Percentiles rank a stretch among this genome's conserved stretches.
These are phyloP conservation scores for Agonopterix subpropinquella DNA, from an alignment of 2,888 invertebrate genomes.

Conservation along the genomic window DNA sequence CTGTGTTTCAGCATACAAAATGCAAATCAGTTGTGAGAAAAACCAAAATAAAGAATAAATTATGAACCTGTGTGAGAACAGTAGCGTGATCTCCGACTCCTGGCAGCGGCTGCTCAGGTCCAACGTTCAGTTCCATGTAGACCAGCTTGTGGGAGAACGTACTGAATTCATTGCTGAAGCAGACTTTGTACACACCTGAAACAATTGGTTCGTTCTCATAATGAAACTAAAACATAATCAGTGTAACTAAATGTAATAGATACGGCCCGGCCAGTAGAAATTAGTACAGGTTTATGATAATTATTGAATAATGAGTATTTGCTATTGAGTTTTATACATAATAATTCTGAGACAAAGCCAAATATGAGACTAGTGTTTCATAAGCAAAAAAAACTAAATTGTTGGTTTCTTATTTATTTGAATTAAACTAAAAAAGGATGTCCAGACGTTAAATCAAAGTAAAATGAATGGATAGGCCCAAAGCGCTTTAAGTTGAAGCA, in stretches of 20 bases:
- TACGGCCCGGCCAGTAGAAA: too few relatives aligned
- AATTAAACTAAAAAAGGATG: too few relatives aligned
- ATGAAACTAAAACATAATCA: too few relatives aligned
- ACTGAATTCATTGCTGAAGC: conserved; percentile 99
- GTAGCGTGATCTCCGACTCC: conserved; percentile 92
- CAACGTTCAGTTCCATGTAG: conserved; percentile 98
- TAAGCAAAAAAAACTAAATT: too few relatives aligned
- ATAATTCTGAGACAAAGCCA: neutral
- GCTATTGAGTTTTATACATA: neutral
- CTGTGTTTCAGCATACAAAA: too few relatives aligned
- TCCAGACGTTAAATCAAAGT: too few relatives aligned
- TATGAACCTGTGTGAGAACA: conserved; percentile 91
- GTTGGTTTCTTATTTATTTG: too few relatives aligned
- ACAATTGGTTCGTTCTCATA: conserved; percentile 9
- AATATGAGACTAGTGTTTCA: too few relatives aligned
- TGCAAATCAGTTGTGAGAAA: too few relatives aligned
- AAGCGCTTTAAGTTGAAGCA: too few relatives aligned
- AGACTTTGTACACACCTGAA: conserved; percentile 88
- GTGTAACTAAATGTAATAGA: too few relatives aligned
- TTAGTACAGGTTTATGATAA: neutral
- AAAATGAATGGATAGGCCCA: too few relatives aligned
- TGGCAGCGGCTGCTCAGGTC: conserved; percentile 90
- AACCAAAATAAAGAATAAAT: neutral
- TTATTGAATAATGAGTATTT: neutral
- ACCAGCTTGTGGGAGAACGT: conserved; percentile 99